Evolutionary conservation across 2,888 invertebrate species (phyloP).

Genomic region (Flabesymbios commensalis): DNA sequence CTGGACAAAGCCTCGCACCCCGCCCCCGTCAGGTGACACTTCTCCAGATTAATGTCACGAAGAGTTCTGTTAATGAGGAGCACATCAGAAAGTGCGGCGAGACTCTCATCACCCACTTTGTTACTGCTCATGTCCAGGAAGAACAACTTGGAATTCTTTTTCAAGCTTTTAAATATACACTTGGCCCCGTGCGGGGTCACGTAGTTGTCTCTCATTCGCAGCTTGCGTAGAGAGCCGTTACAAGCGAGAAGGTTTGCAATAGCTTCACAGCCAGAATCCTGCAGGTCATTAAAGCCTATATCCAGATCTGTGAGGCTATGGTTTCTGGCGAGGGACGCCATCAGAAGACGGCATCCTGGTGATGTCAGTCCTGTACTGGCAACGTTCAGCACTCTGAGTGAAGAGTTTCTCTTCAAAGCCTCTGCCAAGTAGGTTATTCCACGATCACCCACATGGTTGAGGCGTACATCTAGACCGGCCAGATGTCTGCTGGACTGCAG

Average conservation of each 20-base stretch:
- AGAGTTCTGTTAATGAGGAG: constrained; percentile 47
- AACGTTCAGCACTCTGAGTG: constrained; percentile 47
- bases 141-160: constrained; percentile 42
- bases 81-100: constrained; percentile 46
- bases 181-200: constrained; percentile 50
- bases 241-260: constrained; percentile 45
- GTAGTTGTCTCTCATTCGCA: constrained; percentile 50
- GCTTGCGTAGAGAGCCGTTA: constrained; percentile 45
- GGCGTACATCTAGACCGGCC: constrained; percentile 48
- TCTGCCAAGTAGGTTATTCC: constrained; percentile 45
- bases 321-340: constrained; percentile 42
- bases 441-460: constrained; percentile 48
- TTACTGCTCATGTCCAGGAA: constrained; percentile 56
- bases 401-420: constrained; percentile 42
- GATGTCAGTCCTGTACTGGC: constrained; percentile 50
- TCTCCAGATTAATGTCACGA: constrained; percentile 53
- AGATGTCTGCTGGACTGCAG: constrained; percentile 39
- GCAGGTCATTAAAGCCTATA: constrained; percentile 54
- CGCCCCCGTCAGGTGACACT: constrained; percentile 48
- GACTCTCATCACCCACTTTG: constrained; percentile 47
- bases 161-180: constrained; percentile 47
- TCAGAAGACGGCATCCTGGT: constrained; percentile 41
- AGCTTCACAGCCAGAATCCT: constrained; percentile 47
- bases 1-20: constrained; percentile 49
- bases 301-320: constrained; percentile 49